A percentile compares a stretch with the other conserved stretches of the same genome.
Conservation (phyloP, 2,888 invertebrate species). For the Phlogophora meticulosa region DNA sequence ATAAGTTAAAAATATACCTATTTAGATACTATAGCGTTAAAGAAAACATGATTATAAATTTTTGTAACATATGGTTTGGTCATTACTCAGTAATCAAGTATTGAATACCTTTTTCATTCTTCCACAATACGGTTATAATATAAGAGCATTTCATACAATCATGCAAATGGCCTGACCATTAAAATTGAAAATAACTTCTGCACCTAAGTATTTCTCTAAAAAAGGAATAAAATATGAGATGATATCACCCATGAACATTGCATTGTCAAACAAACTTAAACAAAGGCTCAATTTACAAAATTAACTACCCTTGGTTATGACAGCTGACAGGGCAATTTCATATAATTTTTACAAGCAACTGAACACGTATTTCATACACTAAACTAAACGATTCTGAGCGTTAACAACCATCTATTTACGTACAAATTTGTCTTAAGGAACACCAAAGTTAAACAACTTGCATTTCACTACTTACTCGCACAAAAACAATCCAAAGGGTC, state of each 20-base stretch:
- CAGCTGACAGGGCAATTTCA: constrained; percentile 48
- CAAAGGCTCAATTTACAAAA: constrained; percentile 40
- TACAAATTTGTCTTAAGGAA: constrained; percentile 73
- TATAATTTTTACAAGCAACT: constrained; percentile 67
- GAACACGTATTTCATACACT: constrained; percentile 69
- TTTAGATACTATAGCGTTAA: background rate
- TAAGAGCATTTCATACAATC: background rate
- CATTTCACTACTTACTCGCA: constrained; percentile 85
- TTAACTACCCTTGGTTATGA: constrained; percentile 59
- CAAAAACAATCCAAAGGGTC: constrained; percentile 86
- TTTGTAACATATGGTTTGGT: background rate
- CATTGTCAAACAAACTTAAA: constrained; percentile 52
- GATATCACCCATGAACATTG: constrained; percentile 24
- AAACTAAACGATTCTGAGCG: constrained; percentile 73
- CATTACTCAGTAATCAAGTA: background rate
- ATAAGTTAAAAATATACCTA: background rate
- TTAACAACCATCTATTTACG: constrained; percentile 71
- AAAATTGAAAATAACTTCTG: constrained; percentile 14
- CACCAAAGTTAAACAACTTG: constrained; percentile 74
- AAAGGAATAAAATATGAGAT: constrained; percentile 4
- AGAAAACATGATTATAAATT: background rate
- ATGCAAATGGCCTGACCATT: background rate
- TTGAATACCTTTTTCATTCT: background rate
- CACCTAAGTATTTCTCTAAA: background rate
- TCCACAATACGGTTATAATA: background rate